Evolutionary conservation across 2,113 vertebrate genomes (phyloP), one percentile per base, ranked within the genome.

Genomic region (Thamnaconus septentrionalis): DNA sequence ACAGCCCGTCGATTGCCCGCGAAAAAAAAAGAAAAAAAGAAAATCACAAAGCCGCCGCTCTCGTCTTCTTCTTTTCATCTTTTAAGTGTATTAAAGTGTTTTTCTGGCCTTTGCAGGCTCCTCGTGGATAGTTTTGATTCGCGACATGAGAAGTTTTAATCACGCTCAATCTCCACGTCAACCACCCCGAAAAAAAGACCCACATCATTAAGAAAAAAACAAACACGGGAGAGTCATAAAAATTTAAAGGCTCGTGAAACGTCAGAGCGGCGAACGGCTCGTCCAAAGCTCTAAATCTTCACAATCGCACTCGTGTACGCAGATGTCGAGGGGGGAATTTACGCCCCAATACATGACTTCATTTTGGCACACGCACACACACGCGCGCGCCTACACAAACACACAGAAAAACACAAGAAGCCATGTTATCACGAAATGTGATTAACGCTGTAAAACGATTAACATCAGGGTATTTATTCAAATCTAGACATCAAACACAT

Each of bases 401-500:
- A 43, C 43, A 64, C 56, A 48, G 50, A 73, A 54, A 66, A 47
- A 53, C 31, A 66, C 55, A 69, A n/a, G 41, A 47, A 77, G 61
- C 55, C 39, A n/a, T 48, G 68, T 75, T 71, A 75, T 70, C 70
- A 48, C 57, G 67, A 64, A 69, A 78, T 74, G 70, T 78, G 78
- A 84, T 83, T 81, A 83, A 76, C 56, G 8, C 70, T 66, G 73
- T 69, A 66, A 78, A 81, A 79, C 42, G 77, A 87, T 84, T 79
- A 80, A 68, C 68, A 81, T 87, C 73, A 52, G 61, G 56, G 70
- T 71, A 76, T 85, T 81, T 83, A 83, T 85, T 83, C 80, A 82
- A 82, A 82, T 81, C 43, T 5, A 50, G 61, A 84, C 84, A 85
- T 84, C 80, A 87, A 87, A 85, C 78, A 52, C 75, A 82, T 83